Base-by-base conservation (phyloP, 2,797 vertebrate species). In the Gallirallus australis region DNA sequence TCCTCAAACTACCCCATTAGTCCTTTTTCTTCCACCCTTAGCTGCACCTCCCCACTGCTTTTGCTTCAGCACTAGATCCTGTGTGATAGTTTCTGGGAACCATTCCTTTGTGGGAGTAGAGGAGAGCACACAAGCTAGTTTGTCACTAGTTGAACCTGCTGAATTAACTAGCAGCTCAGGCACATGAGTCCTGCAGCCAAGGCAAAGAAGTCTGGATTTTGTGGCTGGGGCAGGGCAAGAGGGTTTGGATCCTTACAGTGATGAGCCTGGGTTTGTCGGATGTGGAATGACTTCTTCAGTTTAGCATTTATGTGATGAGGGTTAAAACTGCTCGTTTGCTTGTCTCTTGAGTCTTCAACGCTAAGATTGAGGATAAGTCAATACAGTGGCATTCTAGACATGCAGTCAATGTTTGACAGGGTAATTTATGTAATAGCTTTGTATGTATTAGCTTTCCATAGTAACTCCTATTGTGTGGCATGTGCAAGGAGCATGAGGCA, bases 371-470 rank as follows among this genome's bases (percentile, higher is more conserved):
- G 85, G 87, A 30, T 53, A 72, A 70, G 14, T 70, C 31, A 27
- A 7, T 59, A 23, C 17, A 24, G 28, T 64, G 42, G 53, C 28
- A 31, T 66, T 82, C 35, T 77, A 56, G 52, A n/a, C 6, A 4
- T 28, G 9, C 4, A 64, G 64, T 16, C 23, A 50, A 9, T 1
- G 70, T 66, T 4, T 0, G 6, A 31, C 7, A 13, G 27, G 8
- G 8, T 52, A 31, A 48, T 30, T 8, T 76, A 3, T 35, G 5
- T 59, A 24, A 79, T 61, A 39, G 52, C 31, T 48, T 57, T 65
- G 19, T 24, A 11, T 27, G 2, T 59, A 24, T 65, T 75, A 65
- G 35, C 48, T 87, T 80, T 35, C 28, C 15, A 2, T 61, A 12
- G 7, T 52, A 42, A 47, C 35, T 66, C 12, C 28, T 86, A 3